phyloP scores from a whole-genome alignment of 1,140 invertebrate genomes.

The Galendromus occidentalis region DNA sequence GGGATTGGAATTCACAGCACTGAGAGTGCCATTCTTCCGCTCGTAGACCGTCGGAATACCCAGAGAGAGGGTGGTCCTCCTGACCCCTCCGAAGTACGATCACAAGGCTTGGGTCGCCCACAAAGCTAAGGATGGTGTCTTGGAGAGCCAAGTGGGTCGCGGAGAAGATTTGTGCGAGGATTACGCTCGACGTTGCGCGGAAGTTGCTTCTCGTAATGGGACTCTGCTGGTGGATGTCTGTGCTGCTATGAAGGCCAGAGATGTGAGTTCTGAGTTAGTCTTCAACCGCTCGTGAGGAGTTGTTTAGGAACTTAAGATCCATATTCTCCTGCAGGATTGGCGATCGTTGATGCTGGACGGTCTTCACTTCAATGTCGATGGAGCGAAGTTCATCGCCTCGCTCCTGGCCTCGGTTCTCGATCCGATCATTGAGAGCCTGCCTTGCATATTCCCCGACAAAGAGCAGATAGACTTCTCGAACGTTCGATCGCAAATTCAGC shows the following conservation, averaged over 20 bases:
- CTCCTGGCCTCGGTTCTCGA: neutral
- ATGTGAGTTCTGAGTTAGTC: no score
- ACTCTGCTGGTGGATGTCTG: neutral
- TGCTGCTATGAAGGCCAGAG: neutral
- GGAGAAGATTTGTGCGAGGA: neutral
- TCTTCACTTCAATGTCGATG: neutral
- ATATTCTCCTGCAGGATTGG: neutral
- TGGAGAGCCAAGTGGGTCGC: neutral
- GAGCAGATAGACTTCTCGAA: no score
- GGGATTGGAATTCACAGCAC: no score
- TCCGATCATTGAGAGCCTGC: neutral
- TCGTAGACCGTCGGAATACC: neutral
- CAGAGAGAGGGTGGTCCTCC: neutral
- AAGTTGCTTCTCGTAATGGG: neutral
- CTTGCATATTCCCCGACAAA: neutral
- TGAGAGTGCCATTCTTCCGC: no score
- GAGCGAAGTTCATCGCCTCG: neutral
- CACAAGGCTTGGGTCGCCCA: neutral
- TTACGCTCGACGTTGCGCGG: neutral
- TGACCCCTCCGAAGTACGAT: neutral
- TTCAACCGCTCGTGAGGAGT: no score
- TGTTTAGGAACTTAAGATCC: neutral
- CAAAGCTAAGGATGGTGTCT: neutral
- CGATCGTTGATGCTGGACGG: neutral
- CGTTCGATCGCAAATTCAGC: no score